Evolutionary conservation across 2,888 invertebrate species (phyloP), one percentile per base, ranked within the genome.

Genomic region (Acheta domesticus): DNA sequence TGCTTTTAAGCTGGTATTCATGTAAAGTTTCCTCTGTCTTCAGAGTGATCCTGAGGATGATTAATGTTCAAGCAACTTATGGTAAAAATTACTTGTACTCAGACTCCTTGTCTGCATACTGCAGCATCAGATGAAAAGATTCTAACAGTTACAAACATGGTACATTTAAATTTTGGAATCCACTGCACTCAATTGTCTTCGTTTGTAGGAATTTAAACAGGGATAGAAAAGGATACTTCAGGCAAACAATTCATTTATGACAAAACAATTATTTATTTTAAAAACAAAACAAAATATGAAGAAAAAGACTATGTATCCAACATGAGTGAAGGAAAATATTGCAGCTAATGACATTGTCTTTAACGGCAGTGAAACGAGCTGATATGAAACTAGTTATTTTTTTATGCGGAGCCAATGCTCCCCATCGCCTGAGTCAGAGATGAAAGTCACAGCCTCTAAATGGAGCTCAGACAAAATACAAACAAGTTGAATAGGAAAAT

Each of bases 221-320:
- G 62, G 62, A 62, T 19, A n/a, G 62, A 62, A n/a, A 14, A 62
- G 62, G 62, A 62, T n/a, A n/a, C 36, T 62, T 19, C 62, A 62
- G 62, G 62, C 4, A 62, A 62, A 36, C 14, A 62, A 62, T n/a
- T 19, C 62, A 62, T 19, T 1, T 62, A 62, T n/a, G 62, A 62
- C 62, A 62, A 62, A 62, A 62, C 62, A 62, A 62, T 62, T n/a
- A n/a, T 62, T 62, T 62, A 62, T 62, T 62, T 62, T 62, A 62
- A 62, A 62, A 62, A 62, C 62, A 62, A 62, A 62, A 62, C 62
- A 62, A 62, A 62, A 62, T 62, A 62, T 19, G 62, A 62, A 62
- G 62, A 62, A 36, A 36, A 62, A 62, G 62, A 62, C 62, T 62
- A 62, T 16, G 36, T 62, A 14, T 62, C 62, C n/a, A 62, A 62